phyloP scores from a whole-genome alignment of 2,888 invertebrate genomes.

The Leptopilina drosophilae region DNA sequence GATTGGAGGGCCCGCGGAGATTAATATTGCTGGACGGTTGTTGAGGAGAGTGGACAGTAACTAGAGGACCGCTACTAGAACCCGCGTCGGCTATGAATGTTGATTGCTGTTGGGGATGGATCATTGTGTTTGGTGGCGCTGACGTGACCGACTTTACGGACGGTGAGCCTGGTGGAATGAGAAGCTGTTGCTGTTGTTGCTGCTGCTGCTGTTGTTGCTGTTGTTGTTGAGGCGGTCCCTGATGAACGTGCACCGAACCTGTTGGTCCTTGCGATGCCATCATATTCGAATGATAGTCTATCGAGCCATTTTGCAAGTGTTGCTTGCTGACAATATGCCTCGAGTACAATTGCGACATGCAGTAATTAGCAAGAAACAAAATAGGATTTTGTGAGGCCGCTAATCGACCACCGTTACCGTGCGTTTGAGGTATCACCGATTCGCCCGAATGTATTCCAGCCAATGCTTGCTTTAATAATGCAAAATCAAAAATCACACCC shows the following conservation, averaged over 20 bases:
- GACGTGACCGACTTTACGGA: slow-evolving; percentile 68
- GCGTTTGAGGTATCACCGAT: slow-evolving; percentile 69
- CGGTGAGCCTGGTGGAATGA: slow-evolving; percentile 74
- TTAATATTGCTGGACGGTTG: slow-evolving; percentile 73
- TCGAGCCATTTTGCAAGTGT: slow-evolving; percentile 79
- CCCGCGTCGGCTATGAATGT: slow-evolving; percentile 66
- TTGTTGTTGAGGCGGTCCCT: slow-evolving; percentile 72
- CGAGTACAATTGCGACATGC: slow-evolving; percentile 85
- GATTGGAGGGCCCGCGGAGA: slow-evolving; percentile 79
- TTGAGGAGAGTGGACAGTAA: slow-evolving; percentile 76
- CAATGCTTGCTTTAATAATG: slow-evolving; percentile 83
- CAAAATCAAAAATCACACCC: slow-evolving; percentile 83
- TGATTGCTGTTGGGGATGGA: slow-evolving; percentile 70
- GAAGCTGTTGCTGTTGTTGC: slow-evolving; percentile 66
- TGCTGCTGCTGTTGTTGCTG: slow-evolving; percentile 65
- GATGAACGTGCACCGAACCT: slow-evolving; percentile 76
- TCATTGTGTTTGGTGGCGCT: slow-evolving; percentile 68
- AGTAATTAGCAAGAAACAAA: slow-evolving; percentile 86
- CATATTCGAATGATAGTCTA: slow-evolving; percentile 72
- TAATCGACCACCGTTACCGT: slow-evolving; percentile 67
- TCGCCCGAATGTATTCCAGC: slow-evolving; percentile 82
- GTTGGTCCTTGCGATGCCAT: slow-evolving; percentile 67
- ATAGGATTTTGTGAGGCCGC: slow-evolving; percentile 83
- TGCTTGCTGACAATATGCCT: slow-evolving; percentile 82
- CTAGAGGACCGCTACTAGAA: slow-evolving; percentile 61